Base-by-base conservation (phyloP, 2,797 vertebrate genomes). In the Sebastes glaucus region DNA sequence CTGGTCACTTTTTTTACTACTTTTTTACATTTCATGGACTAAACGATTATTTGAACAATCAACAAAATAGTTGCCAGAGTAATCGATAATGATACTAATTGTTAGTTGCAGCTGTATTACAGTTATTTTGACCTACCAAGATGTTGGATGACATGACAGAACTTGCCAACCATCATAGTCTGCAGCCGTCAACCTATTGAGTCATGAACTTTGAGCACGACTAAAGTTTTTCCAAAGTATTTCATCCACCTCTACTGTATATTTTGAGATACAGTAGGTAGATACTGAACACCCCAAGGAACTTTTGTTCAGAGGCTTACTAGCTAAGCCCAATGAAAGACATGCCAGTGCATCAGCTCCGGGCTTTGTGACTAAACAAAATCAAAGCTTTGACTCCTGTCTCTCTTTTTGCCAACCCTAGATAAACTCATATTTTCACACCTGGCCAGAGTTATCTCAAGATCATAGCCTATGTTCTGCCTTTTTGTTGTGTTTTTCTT, bases 311-410 rank as follows among this genome's bases (percentile, higher is more conserved):
- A 77, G 71, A 78, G 73, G 32, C 23, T 75, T 18, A 57, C 32
- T 22, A 32, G 30, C 65, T 57, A 60, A 77, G 53, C 69, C 67
- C 68, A 57, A 70, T 74, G 74, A 78, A 75, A 81, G 33, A 70
- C 76, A 81, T 74, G 75, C 86, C 88, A 83, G 75, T 27, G 62
- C 73, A 64, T 71, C 65, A 10, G 62, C 85, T 83, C n/a, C 5
- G 20, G 81, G 85, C 89, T 66, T 84, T 52, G 23, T 74, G 56
- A 84, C 77, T 28, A 78, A 80, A 82, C 32, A 77, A 66, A 85
- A 81, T 81, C 75, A 81, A 83, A 87, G 78, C 59, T 61, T 68
- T 62, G 59, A 46, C 38, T 60, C 53, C 6, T 62, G 64, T 65
- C 23, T 82, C 13, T 66, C 9, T 78, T 74, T 74, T 67, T n/a